Conservation (phyloP, 2,113 vertebrate species). For the Stegostoma tigrinum region DNA sequence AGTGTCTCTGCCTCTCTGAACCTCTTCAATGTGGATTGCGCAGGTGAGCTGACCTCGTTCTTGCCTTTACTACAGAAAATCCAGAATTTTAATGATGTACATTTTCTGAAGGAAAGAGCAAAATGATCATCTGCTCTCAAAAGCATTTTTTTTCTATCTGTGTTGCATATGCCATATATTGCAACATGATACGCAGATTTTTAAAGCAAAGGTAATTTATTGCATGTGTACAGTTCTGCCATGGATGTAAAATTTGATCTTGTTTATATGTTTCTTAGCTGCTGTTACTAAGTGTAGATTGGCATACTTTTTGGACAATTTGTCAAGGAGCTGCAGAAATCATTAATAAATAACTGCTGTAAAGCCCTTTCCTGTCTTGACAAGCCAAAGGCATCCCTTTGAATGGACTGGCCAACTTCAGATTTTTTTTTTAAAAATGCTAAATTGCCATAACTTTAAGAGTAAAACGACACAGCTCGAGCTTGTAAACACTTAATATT, state of each 20-base stretch:
- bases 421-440: neutral
- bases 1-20: constrained; percentile 54
- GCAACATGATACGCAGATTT: neutral
- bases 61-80: neutral
- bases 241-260: neutral
- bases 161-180: neutral
- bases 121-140: neutral
- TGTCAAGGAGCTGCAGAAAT: neutral
- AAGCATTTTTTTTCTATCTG: neutral
- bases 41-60: constrained; percentile 59
- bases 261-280: neutral
- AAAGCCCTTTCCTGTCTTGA: constrained; percentile 27
- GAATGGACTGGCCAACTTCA: constrained; percentile 11
- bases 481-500: constrained; percentile 22
- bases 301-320: neutral
- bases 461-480: constrained; percentile 6
- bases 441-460: neutral
- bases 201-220: neutral
- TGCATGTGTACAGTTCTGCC: neutral
- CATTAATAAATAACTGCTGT: constrained; percentile 25
- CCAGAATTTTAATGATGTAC: neutral
- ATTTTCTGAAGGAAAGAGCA: neutral
- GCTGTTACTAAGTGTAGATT: neutral
- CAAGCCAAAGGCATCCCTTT: constrained; percentile 21
- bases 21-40: constrained; percentile 69